These are phyloP conservation scores for Gadopsis marmoratus DNA, from an alignment of 2,797 vertebrate species.

Conservation along the genomic window DNA sequence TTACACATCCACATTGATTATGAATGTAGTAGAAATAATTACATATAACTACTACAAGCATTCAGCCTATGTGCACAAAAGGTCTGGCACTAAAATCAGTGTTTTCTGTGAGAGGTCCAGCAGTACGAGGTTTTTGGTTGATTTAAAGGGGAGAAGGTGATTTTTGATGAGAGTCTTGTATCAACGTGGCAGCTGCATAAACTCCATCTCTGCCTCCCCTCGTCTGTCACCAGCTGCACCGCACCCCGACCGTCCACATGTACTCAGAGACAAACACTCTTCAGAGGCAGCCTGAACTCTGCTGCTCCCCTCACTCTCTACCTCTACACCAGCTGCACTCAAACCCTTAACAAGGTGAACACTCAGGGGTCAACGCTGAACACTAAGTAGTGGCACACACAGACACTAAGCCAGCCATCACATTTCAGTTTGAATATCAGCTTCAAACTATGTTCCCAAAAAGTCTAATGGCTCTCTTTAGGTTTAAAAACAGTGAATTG, in stretches of 20 bases:
- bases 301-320: conserved; percentile 75
- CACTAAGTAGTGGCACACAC: conserved; percentile 59
- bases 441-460: conserved; percentile 50
- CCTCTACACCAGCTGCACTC: conserved; percentile 84
- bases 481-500: conserved; percentile 34
- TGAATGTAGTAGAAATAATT: conserved; percentile 21
- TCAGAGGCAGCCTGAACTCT: conserved; percentile 82
- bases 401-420: conserved; percentile 54
- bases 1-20: conserved; percentile 1
- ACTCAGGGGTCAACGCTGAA: conserved; percentile 76
- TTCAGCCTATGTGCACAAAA: conserved; percentile 18
- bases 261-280: conserved; percentile 83
- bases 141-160: conserved; percentile 72
- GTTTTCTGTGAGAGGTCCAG: conserved; percentile 47
- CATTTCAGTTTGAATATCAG: conserved; percentile 62
- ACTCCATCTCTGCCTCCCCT: conserved; percentile 74
- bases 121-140: conserved; percentile 42
- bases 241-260: conserved; percentile 68
- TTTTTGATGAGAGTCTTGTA: conserved; percentile 72
- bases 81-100: conserved; percentile 27
- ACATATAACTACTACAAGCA: background rate
- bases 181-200: conserved; percentile 82
- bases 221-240: conserved; percentile 81
- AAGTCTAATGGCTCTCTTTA: conserved; percentile 45
- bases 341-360: conserved; percentile 83